Base-by-base conservation (phyloP, 2,888 invertebrate genomes). In the Helleia helle region DNA sequence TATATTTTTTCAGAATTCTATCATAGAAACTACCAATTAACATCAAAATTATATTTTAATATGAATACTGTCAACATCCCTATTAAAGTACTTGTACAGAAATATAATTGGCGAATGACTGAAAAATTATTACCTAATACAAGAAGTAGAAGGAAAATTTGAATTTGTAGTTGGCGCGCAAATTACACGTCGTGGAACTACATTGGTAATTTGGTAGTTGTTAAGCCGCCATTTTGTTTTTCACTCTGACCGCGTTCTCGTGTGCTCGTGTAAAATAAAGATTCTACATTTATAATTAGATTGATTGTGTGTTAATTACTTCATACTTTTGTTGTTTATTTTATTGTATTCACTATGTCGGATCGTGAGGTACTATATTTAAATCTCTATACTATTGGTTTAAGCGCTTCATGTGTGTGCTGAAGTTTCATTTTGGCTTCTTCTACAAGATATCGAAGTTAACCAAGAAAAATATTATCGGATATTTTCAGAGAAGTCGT, bases 341-440 rank as follows among this genome's bases (percentile, higher is more conserved):
- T 60, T 56, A 52, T 52, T 53, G 55, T 48, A 57, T 45, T 52
- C 67, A 61, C 58, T 51, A 84, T 84, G 84, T 84, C 84, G 50
- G 84, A 84, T 68, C 72, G 81, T 66, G 84, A 84, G 83, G 84
- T 84, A 75, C 67, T 75, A 66, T 66, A 65, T 60, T 69, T 75
- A 69, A 54, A 58, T 54, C 52, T 56, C 49, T 17, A 52, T 54
- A 53, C 55, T 51, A 51, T 45, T 47, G 41, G 46, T 49, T 48
- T 53, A 47, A 52, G 46, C 46, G 57, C 52, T 59, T 61, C 55
- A 61, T 60, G 69, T 67, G 71, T 73, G 74, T 70, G 71, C 68
- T 38, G 25, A 17, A 13, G 25, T 15, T 73, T 67, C 65, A 66
- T 72, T 69, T 50, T n/a, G 28, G 31, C 41, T 42, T 44, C 43